phyloP scores from a whole-genome alignment of 1,140 invertebrate genomes.

The Scaptomyza graminum region DNA sequence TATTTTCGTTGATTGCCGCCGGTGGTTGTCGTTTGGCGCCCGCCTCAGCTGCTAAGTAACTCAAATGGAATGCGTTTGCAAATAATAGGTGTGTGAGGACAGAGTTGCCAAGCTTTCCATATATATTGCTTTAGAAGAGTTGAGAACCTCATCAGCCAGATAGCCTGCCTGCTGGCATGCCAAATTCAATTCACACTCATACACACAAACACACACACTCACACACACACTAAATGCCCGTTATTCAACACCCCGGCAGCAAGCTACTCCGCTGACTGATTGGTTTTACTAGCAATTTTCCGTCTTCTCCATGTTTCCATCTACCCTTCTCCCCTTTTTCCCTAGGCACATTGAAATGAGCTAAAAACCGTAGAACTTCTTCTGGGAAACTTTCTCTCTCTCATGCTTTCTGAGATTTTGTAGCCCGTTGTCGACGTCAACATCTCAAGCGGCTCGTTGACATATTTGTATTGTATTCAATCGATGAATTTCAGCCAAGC shows the following conservation, averaged over 20 bases:
- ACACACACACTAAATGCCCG: constrained; percentile 68
- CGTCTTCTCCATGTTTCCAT: not conserved
- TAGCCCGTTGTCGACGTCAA: constrained; percentile 46
- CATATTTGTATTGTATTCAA: constrained; percentile 82
- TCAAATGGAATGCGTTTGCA: constrained; percentile 76
- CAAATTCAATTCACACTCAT: constrained; percentile 73
- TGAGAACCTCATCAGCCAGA: not conserved
- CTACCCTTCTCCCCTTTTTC: constrained; percentile 7
- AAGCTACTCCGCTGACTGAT: constrained; percentile 74
- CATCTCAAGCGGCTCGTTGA: constrained; percentile 82
- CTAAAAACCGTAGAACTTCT: constrained; percentile 59
- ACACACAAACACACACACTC: no score
- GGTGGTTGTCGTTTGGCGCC: constrained; percentile 63
- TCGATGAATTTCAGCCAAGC: constrained; percentile 72
- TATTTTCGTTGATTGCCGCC: constrained; percentile 68
- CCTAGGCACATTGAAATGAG: constrained; percentile 76
- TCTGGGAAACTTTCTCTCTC: constrained; percentile 27
- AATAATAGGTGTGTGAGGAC: constrained; percentile 53
- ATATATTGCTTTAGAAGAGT: not conserved
- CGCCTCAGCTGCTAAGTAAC: constrained; percentile 30
- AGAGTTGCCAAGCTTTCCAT: constrained; percentile 19
- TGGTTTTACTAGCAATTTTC: constrained; percentile 56
- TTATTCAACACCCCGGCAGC: constrained; percentile 76
- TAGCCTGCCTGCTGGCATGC: constrained; percentile 43
- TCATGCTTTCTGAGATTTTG: constrained; percentile 59